These are phyloP conservation scores for Drosophila trapezifrons DNA, from an alignment of 1,140 invertebrate genomes.

Conservation along the genomic window DNA sequence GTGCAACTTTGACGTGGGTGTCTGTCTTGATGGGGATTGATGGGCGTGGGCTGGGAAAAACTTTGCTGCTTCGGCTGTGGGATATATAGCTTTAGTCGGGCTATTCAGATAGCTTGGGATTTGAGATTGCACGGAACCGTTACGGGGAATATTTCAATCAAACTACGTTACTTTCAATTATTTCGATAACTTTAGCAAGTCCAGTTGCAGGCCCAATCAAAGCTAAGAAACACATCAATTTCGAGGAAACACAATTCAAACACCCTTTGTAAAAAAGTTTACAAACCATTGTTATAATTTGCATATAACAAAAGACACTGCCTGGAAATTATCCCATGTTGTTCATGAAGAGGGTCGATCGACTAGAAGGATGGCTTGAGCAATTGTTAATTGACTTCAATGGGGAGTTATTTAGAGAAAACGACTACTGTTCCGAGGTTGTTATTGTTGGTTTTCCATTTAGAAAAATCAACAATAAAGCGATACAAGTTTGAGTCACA, in stretches of 20 bases:
- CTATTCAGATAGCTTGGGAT: conserved; percentile 6
- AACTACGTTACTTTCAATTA: not conserved
- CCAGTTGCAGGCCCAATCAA: conserved; percentile 38
- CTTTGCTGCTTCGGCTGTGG: conserved; percentile 58
- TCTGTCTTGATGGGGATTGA: conserved; percentile 73
- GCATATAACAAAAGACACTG: conserved; percentile 44
- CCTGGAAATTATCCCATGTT: conserved; percentile 24
- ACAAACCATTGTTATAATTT: conserved; percentile 59
- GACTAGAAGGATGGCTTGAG: conserved; percentile 7
- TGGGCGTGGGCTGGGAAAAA: conserved; percentile 65
- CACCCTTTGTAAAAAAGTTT: not conserved
- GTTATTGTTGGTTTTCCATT: conserved; percentile 70
- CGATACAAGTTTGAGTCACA: conserved; percentile 46
- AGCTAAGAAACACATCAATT: conserved; percentile 51
- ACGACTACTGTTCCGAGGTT: conserved; percentile 1
- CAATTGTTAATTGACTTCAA: conserved; percentile 57
- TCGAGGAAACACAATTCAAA: conserved; percentile 52
- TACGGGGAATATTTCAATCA: conserved; percentile 9
- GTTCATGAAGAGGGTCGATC: conserved; percentile 55
- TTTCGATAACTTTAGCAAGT: not conserved
- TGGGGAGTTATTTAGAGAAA: conserved; percentile 28
- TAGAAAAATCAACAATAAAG: conserved; percentile 67
- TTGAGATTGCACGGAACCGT: conserved; percentile 22
- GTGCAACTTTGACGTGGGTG: conserved; percentile 76
- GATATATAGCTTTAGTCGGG: conserved; percentile 38